phyloP scores from a whole-genome alignment of 2,797 vertebrate species.

The Falco biarmicus region DNA sequence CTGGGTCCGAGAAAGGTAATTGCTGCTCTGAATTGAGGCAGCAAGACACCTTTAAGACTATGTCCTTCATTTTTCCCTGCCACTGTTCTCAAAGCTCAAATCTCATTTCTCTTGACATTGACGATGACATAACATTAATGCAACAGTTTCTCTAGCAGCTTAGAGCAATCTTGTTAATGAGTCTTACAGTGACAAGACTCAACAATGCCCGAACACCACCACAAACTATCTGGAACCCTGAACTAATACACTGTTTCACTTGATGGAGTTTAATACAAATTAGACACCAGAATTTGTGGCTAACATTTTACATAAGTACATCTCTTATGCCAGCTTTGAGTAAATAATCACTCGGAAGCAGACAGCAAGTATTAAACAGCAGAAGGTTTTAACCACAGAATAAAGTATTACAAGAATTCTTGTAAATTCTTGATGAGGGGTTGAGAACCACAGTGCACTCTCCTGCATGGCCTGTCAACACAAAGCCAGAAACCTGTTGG shows the following conservation, averaged over 20 bases:
- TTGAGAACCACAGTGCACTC: background rate
- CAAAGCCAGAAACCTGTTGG: background rate
- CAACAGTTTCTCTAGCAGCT: slow-evolving; percentile 8
- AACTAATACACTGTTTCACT: background rate
- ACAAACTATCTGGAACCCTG: background rate
- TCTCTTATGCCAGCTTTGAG: slow-evolving; percentile 1
- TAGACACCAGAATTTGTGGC: background rate
- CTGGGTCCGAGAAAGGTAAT: background rate
- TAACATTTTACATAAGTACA: background rate
- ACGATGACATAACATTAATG: background rate
- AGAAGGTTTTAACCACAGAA: background rate
- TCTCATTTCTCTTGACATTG: background rate
- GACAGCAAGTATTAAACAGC: background rate
- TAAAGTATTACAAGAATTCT: background rate
- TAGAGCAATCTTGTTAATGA: slow-evolving; percentile 2
- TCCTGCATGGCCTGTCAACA: background rate
- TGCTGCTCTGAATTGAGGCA: background rate
- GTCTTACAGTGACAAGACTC: background rate
- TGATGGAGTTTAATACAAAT: background rate
- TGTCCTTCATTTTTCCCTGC: background rate
- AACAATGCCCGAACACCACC: background rate
- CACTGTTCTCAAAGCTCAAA: background rate
- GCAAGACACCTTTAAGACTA: background rate
- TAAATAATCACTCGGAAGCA: slow-evolving; percentile 12
- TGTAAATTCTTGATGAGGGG: background rate